A percentile compares a stretch with the other conserved stretches of the same genome.
Conservation (phyloP, 2,888 invertebrate species). For the Lithophane socia region DNA sequence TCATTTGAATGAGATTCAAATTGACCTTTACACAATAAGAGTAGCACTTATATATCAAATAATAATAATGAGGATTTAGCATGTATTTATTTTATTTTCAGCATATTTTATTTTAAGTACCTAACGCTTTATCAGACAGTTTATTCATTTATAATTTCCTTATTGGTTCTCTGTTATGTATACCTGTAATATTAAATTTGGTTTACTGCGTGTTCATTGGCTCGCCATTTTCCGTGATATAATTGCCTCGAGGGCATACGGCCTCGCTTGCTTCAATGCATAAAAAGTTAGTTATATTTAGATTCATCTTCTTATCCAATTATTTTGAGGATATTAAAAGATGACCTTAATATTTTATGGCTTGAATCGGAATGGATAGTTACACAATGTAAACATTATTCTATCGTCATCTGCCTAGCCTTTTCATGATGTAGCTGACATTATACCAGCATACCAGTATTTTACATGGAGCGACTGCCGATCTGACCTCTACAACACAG, state of each 20-base stretch:
- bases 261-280: not conserved
- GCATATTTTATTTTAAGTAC: not conserved
- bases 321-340: constrained; percentile 16
- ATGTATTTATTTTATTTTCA: not conserved
- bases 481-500: not conserved
- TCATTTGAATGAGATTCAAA: not conserved
- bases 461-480: not conserved
- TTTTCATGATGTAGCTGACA: not conserved
- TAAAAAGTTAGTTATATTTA: constrained; percentile 10
- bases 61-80: not conserved
- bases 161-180: constrained; percentile 1
- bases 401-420: not conserved
- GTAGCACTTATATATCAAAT: not conserved
- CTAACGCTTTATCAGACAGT: not conserved
- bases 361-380: not conserved
- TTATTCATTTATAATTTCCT: constrained; percentile 13
- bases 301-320: not conserved
- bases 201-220: constrained; percentile 29
- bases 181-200: constrained; percentile 11
- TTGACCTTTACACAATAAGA: not conserved
- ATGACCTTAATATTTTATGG: not conserved
- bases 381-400: not conserved
- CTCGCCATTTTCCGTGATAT: constrained; percentile 3
- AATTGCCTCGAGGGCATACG: not conserved
- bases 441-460: too few species aligned